Conservation (phyloP, 2,113 vertebrate genomes). For the Sander lucioperca region DNA sequence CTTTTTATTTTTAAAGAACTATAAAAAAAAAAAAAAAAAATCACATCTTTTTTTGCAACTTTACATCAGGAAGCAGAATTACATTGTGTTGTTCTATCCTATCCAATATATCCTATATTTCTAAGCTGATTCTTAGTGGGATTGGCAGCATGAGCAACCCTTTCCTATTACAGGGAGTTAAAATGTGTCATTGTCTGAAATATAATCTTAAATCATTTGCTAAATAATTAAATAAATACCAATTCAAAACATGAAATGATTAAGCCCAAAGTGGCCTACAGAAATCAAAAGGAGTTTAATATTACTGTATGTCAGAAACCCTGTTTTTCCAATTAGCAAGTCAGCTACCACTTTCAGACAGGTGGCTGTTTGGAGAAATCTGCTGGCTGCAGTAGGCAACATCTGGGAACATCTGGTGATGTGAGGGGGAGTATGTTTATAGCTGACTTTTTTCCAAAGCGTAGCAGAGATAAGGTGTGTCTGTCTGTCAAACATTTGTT, state of each 20-base stretch:
- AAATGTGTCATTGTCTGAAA: too few relatives aligned
- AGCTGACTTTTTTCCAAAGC: background rate
- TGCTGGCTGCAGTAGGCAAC: constrained; percentile 1
- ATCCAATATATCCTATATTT: too few relatives aligned
- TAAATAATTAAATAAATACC: background rate
- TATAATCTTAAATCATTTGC: background rate
- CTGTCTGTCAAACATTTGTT: background rate
- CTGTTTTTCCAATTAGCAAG: background rate
- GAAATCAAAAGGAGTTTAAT: background rate
- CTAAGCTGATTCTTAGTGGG: background rate
- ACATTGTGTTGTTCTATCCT: too few relatives aligned
- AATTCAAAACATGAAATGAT: background rate
- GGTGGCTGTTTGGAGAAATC: background rate
- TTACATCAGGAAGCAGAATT: too few relatives aligned
- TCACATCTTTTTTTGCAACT: too few relatives aligned
- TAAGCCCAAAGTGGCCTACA: background rate
- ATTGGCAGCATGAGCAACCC: background rate
- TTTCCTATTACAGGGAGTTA: background rate
- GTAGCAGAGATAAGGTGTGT: background rate
- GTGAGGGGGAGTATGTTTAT: background rate
- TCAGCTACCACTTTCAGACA: background rate
- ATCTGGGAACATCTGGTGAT: constrained; percentile 24
- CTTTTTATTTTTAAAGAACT: too few relatives aligned
- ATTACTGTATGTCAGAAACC: too few relatives aligned
- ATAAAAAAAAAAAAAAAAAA: too few relatives aligned